Conservation (phyloP, 2,797 vertebrate genomes). For the Spheniscus humboldti region DNA sequence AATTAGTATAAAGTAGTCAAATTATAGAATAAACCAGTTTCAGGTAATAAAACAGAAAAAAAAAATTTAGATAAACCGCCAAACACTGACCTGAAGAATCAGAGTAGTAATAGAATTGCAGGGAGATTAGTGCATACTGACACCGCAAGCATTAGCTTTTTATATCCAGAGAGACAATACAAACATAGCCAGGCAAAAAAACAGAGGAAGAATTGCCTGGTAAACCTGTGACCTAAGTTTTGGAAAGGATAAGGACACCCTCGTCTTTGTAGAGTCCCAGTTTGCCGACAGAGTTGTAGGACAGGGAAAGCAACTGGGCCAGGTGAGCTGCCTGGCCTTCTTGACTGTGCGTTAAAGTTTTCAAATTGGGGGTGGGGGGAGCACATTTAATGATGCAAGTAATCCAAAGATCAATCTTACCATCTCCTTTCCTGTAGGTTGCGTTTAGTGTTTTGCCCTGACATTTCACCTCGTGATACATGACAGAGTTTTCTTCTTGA, state of each 20-base stretch:
- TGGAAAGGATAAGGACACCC: not conserved
- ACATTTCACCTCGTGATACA: slow-evolving; percentile 79
- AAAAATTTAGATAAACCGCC: not conserved
- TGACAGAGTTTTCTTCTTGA: slow-evolving; percentile 84
- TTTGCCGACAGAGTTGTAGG: not conserved
- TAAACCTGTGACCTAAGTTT: not conserved
- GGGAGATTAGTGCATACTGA: not conserved
- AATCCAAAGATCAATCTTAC: slow-evolving; percentile 64
- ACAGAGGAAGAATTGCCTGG: not conserved
- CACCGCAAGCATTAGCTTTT: not conserved
- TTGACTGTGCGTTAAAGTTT: not conserved
- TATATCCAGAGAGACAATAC: not conserved
- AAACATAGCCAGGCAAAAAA: not conserved
- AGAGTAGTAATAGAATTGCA: not conserved
- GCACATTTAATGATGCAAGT: not conserved
- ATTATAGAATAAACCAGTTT: not conserved
- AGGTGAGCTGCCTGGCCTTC: not conserved
- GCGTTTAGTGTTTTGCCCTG: slow-evolving; percentile 77
- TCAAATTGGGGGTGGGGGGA: rapidly evolving
- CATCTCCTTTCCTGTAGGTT: slow-evolving; percentile 76
- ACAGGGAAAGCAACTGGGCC: not conserved
- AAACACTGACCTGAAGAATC: not conserved
- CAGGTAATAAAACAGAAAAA: not conserved
- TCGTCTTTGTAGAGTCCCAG: not conserved
- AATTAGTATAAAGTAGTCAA: not conserved